Percentiles rank a stretch among this genome's conserved stretches.
These are phyloP conservation scores for Mayetiola destructor DNA, from an alignment of 2,888 invertebrate species.

Conservation along the genomic window DNA sequence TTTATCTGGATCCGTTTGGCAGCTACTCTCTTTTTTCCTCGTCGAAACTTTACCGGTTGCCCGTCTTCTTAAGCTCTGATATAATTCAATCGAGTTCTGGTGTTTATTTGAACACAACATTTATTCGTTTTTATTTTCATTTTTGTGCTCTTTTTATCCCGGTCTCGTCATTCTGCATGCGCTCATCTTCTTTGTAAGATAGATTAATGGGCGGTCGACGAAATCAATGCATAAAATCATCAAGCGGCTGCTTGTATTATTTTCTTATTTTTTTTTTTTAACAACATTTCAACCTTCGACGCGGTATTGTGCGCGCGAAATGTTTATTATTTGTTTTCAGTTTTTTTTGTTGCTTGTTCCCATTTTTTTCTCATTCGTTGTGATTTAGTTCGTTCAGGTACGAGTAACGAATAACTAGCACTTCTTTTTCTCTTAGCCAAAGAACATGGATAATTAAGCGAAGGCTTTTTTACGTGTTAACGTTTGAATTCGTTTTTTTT, in stretches of 20 bases:
- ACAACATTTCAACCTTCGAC: constrained; percentile 7
- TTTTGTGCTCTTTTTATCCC: background rate
- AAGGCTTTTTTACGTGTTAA: no score
- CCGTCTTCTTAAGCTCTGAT: background rate
- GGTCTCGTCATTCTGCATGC: background rate
- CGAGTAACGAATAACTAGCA: background rate
- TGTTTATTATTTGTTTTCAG: background rate
- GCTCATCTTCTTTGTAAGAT: background rate
- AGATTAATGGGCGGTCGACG: constrained; percentile 16
- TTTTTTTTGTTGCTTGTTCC: background rate
- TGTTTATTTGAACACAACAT: background rate
- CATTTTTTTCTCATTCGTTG: background rate
- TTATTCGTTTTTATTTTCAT: background rate
- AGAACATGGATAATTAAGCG: no score
- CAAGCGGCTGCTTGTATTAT: constrained; percentile 5
- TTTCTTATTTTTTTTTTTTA: background rate
- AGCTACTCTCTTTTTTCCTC: background rate
- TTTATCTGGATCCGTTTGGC: no score
- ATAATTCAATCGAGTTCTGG: constrained; percentile 11
- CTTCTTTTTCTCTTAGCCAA: background rate
- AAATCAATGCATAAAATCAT: constrained; percentile 14
- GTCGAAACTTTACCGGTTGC: background rate
- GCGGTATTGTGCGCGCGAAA: background rate
- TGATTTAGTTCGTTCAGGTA: background rate
- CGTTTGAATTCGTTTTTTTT: no score